Percentiles rank a stretch among this genome's conserved stretches.
These are phyloP conservation scores for Melipona quadrifasciata DNA, from an alignment of 1,140 invertebrate species.

Conservation along the genomic window DNA sequence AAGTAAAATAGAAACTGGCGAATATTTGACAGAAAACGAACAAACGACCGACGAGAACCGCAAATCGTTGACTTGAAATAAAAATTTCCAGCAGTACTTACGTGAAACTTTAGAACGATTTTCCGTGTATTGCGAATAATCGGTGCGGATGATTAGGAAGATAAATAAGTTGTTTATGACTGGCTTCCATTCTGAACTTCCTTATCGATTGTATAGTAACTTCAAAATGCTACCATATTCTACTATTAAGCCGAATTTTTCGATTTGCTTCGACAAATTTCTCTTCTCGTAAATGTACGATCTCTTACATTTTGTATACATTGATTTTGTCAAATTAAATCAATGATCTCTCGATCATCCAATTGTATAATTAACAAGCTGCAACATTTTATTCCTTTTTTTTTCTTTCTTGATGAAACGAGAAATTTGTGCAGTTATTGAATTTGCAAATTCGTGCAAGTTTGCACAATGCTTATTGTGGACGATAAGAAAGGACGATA, in stretches of 20 bases:
- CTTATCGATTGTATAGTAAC: conserved; percentile 69
- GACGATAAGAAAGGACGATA: background rate
- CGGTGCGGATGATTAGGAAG: conserved; percentile 68
- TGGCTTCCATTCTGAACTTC: conserved; percentile 70
- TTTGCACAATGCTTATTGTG: background rate
- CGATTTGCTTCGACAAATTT: background rate
- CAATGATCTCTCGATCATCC: background rate
- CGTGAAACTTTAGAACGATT: conserved; percentile 66
- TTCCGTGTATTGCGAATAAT: conserved; percentile 69
- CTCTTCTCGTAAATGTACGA: too few species aligned
- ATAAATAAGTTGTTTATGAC: conserved; percentile 75
- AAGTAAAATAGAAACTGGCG: background rate
- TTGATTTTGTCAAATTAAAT: background rate
- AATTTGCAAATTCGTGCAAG: background rate
- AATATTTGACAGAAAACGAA: background rate
- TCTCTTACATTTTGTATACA: background rate
- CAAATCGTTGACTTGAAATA: conserved; percentile 2
- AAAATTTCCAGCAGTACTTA: conserved; percentile 57
- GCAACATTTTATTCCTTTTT: background rate
- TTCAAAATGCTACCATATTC: conserved; percentile 52
- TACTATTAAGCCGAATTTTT: conserved; percentile 10
- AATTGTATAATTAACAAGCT: background rate
- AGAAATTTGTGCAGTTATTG: background rate
- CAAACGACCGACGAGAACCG: background rate
- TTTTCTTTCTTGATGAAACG: background rate